These are phyloP conservation scores for Hafferia zeledoni DNA, from an alignment of 2,797 vertebrate species.

Conservation along the genomic window DNA sequence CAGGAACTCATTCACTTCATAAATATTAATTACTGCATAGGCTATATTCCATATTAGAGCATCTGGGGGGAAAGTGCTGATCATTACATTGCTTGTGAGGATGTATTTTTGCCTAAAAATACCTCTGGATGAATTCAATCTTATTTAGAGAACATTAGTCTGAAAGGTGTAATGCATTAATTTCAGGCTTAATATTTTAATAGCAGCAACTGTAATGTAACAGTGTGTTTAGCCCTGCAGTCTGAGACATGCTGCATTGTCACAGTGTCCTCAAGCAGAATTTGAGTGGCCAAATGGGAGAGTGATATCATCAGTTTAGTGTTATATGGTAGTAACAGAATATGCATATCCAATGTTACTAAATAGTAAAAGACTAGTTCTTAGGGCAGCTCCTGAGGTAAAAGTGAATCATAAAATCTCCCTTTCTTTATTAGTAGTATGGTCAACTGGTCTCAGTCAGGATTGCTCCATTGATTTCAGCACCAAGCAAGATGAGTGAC, in stretches of 20 bases:
- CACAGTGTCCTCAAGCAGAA: conserved; percentile 23
- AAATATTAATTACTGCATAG: conserved; percentile 74
- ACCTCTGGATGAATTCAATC: conserved; percentile 49
- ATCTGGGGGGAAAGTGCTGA: conserved; percentile 63
- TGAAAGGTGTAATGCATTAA: conserved; percentile 57
- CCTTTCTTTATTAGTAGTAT: neutral
- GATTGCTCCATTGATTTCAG: conserved; percentile 17
- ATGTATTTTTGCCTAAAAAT: conserved; percentile 65
- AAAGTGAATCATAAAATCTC: conserved; percentile 20
- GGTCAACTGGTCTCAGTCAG: neutral
- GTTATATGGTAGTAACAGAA: neutral
- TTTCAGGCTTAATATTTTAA: conserved; percentile 66
- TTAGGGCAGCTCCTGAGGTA: neutral
- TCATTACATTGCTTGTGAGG: conserved; percentile 63
- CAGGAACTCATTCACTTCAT: conserved; percentile 61
- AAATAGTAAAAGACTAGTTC: neutral
- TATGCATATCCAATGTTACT: neutral
- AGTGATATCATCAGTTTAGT: conserved; percentile 15
- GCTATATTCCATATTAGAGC: conserved; percentile 53
- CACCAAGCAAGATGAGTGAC: neutral
- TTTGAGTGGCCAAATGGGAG: conserved; percentile 23
- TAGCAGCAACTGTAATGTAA: conserved; percentile 38
- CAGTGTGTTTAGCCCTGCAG: neutral
- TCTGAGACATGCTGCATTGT: conserved; percentile 17
- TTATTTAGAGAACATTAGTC: conserved; percentile 62